Conservation (phyloP, 1,140 invertebrate species). For the Diploscapter pachys region DNA sequence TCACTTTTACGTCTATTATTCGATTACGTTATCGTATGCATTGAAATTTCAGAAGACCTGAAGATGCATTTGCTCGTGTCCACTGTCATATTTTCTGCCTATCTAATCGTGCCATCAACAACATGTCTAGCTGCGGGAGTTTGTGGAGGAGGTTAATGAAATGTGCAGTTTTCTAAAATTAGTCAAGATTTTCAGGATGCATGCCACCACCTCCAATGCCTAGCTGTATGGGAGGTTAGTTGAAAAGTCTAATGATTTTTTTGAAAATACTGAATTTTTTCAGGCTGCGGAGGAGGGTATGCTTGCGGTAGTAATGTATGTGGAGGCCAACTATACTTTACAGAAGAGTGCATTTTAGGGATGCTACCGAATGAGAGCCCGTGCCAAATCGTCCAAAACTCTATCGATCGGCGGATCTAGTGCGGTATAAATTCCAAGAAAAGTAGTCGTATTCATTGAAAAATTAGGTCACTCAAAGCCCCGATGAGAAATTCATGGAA, state of each 20-base stretch:
- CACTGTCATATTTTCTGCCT: no score
- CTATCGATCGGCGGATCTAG: slow-evolving; percentile 22
- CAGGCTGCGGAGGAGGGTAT: slow-evolving; percentile 32
- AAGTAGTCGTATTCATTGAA: not conserved
- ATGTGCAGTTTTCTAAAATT: no score
- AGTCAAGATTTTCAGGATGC: not conserved
- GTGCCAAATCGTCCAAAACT: slow-evolving; percentile 32
- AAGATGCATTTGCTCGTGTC: no score
- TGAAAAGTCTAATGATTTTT: not conserved
- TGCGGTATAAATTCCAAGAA: not conserved
- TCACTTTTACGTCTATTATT: no score
- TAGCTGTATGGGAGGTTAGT: slow-evolving; percentile 24
- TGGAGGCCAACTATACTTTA: no score
- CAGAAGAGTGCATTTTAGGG: slow-evolving; percentile 15
- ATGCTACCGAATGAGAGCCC: slow-evolving; percentile 36
- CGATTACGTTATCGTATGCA: no score
- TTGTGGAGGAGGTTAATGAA: slow-evolving; percentile 29
- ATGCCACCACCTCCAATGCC: slow-evolving; percentile 34
- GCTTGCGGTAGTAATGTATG: slow-evolving; percentile 15
- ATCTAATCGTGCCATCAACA: no score
- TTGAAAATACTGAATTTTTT: not conserved
- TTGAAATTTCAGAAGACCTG: no score
- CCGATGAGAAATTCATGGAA: slow-evolving; percentile 47
- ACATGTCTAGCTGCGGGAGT: slow-evolving; percentile 38
- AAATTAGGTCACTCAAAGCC: slow-evolving; percentile 30